phyloP scores from a whole-genome alignment of 2,113 vertebrate species.

The Numida meleagris region DNA sequence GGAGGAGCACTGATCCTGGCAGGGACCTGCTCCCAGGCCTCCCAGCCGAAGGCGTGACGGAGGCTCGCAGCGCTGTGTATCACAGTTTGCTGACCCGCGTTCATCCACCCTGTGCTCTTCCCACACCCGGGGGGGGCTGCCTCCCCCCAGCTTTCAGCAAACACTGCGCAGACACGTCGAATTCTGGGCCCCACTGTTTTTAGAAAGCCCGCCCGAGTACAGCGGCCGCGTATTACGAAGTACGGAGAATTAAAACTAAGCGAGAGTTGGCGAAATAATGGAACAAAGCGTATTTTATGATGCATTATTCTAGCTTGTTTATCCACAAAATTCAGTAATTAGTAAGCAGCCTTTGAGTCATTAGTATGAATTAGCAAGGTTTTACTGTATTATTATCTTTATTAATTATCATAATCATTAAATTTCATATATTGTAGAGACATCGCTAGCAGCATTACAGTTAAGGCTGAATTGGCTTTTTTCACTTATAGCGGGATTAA shows the following conservation, averaged over 20 bases:
- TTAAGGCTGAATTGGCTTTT: constrained; percentile 21
- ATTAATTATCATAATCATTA: constrained; percentile 70
- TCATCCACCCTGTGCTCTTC: background rate
- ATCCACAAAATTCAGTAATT: constrained; percentile 67
- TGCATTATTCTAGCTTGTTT: constrained; percentile 67
- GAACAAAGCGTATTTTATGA: constrained; percentile 57
- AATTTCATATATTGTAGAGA: constrained; percentile 40
- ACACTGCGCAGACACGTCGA: background rate
- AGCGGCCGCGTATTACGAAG: background rate
- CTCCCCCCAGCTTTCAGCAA: background rate
- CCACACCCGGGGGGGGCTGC: background rate
- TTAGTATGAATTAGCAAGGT: constrained; percentile 61
- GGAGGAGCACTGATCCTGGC: background rate
- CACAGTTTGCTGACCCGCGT: background rate
- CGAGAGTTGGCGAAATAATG: constrained; percentile 59
- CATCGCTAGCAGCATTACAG: background rate
- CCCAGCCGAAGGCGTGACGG: background rate
- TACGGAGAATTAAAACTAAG: constrained; percentile 63
- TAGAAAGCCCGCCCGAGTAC: background rate
- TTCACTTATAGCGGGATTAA: constrained; percentile 2
- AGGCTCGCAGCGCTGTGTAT: background rate
- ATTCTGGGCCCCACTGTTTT: constrained; percentile 25
- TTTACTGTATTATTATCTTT: constrained; percentile 68
- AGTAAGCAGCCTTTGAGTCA: constrained; percentile 62
- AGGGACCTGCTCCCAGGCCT: accelerated